These are phyloP conservation scores for Trachelus iudaicus DNA, from an alignment of 2,888 invertebrate species.

Conservation along the genomic window DNA sequence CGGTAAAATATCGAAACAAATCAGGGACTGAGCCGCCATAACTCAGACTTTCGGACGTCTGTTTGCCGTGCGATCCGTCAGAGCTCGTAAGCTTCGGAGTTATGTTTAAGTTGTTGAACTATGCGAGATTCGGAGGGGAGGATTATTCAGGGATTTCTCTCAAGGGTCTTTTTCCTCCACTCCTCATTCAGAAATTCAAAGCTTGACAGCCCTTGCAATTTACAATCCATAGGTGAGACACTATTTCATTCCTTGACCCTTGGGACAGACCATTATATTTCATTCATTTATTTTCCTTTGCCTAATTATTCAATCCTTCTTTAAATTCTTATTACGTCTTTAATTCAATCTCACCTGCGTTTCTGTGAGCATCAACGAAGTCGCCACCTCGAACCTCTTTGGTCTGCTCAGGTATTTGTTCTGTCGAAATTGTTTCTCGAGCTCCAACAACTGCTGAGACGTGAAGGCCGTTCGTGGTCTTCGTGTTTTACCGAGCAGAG, in stretches of 20 bases:
- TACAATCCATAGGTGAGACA: not conserved
- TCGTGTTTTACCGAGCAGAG: constrained; percentile 85
- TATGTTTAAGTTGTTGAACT: constrained; percentile 63
- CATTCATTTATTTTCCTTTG: not conserved
- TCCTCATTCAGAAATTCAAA: not conserved
- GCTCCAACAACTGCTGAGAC: constrained; percentile 94
- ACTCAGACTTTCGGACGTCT: constrained; percentile 59
- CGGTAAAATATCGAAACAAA: constrained; percentile 63
- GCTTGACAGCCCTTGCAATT: not conserved
- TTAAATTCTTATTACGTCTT: not conserved
- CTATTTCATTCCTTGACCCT: not conserved
- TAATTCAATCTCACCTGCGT: constrained; percentile 81
- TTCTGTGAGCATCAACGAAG: constrained; percentile 96
- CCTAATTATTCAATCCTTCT: not conserved
- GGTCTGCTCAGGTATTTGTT: constrained; percentile 99
- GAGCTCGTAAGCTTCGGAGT: constrained; percentile 59
- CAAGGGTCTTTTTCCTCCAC: constrained; percentile 36
- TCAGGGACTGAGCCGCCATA: constrained; percentile 59
- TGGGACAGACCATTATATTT: not conserved
- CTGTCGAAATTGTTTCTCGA: constrained; percentile 98
- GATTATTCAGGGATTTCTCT: constrained; percentile 52
- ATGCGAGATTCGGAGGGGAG: constrained; percentile 42
- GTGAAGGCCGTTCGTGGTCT: constrained; percentile 98
- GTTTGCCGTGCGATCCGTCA: constrained; percentile 62
- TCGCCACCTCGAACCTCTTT: constrained; percentile 98